These are phyloP conservation scores for Phaethornis superciliosus DNA, from an alignment of 2,113 vertebrate species.

Conservation along the genomic window DNA sequence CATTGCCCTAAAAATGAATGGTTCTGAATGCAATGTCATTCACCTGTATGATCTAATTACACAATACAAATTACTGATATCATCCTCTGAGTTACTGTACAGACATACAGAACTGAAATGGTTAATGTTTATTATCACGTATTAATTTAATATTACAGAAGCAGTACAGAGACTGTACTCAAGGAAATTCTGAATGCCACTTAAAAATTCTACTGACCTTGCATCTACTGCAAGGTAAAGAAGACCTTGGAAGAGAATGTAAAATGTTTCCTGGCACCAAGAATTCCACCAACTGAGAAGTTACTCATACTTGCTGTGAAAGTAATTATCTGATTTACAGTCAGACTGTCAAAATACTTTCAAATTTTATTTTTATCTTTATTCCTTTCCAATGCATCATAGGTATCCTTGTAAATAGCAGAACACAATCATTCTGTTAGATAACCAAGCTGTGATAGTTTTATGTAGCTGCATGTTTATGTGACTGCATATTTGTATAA, in stretches of 20 bases:
- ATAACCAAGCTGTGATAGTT: neutral
- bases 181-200: neutral
- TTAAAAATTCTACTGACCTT: neutral
- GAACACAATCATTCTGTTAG: neutral
- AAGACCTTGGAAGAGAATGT: neutral
- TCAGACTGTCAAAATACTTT: slow-evolving; percentile 14
- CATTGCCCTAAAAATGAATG: neutral
- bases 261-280: neutral
- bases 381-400: neutral
- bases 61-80: neutral
- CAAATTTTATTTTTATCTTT: slow-evolving; percentile 13
- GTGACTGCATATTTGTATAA: neutral
- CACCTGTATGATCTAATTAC: neutral
- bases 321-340: slow-evolving; percentile 13
- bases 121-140: neutral
- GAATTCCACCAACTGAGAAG: slow-evolving; percentile 16
- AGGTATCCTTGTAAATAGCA: neutral
- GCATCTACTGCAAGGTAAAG: neutral
- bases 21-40: neutral
- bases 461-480: neutral
- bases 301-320: neutral
- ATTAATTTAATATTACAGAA: neutral
- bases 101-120: neutral
- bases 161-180: neutral
- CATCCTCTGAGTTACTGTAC: neutral